Evolutionary conservation across 2,888 invertebrate genomes (phyloP).

Genomic region (Melanargia galathea): DNA sequence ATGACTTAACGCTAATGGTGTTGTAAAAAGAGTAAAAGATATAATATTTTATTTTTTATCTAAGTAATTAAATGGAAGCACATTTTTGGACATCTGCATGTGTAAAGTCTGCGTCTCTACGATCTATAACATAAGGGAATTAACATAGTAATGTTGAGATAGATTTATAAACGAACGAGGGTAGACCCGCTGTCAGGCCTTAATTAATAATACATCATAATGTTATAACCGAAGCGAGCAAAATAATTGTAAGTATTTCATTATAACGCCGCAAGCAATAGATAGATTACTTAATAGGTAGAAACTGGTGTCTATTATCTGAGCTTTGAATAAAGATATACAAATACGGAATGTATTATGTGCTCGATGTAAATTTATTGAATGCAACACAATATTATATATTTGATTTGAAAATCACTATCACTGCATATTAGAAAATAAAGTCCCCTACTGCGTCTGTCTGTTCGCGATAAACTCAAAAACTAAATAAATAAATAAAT

Average conservation of each 20-base stretch:
- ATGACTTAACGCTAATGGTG: too few relatives aligned
- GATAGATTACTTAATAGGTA: constrained; percentile 22
- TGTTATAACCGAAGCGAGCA: constrained; percentile 7
- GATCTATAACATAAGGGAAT: neutral
- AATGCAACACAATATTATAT: constrained; percentile 3
- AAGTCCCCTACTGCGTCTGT: too few relatives aligned
- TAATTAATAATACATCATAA: constrained; percentile 22
- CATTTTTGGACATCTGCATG: neutral
- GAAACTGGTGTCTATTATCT: constrained; percentile 15
- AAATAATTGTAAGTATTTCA: constrained; percentile 15
- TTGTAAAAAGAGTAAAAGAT: too few relatives aligned
- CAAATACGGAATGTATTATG: constrained; percentile 24
- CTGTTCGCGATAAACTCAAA: too few relatives aligned
- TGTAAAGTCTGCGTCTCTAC: neutral
- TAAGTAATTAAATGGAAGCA: neutral
- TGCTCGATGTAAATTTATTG: constrained; percentile 8
- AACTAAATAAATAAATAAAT: too few relatives aligned
- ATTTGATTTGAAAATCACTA: too few relatives aligned
- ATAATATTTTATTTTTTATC: too few relatives aligned
- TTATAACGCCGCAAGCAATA: constrained; percentile 20
- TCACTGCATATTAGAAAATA: too few relatives aligned
- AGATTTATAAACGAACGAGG: constrained; percentile 8
- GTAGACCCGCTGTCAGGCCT: neutral
- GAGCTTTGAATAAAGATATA: constrained; percentile 24
- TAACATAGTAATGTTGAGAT: constrained; percentile 4